These are phyloP conservation scores for Caenorhabditis sp. DNA, from an alignment of 2,888 invertebrate genomes.

Conservation along the genomic window DNA sequence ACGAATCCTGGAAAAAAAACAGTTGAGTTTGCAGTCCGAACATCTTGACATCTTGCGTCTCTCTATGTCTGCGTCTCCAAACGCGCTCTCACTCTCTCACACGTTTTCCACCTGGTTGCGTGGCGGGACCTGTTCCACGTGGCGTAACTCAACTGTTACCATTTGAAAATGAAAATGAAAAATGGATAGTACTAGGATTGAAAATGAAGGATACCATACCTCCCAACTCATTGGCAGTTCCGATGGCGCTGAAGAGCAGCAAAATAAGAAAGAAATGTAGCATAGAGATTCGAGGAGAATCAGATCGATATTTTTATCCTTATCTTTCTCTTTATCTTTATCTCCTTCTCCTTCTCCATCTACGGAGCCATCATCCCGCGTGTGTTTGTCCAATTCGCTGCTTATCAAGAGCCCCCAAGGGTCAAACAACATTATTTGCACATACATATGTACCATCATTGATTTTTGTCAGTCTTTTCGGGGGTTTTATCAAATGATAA, in stretches of 20 bases:
- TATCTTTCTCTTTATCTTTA: too few relatives aligned
- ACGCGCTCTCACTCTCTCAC: too few relatives aligned
- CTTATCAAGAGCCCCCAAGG: constrained; percentile 5
- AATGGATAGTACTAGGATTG: background rate
- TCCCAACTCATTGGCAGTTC: constrained; percentile 41
- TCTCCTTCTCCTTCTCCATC: background rate
- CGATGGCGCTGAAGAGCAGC: background rate
- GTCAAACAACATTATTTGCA: constrained; percentile 13
- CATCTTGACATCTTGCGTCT: too few relatives aligned
- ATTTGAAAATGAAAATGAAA: too few relatives aligned
- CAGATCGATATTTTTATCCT: background rate
- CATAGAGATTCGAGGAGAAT: background rate
- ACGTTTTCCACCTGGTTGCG: too few relatives aligned
- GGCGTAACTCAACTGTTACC: too few relatives aligned
- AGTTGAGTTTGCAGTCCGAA: too few relatives aligned
- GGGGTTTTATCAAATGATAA: constrained; percentile 6
- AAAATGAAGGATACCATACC: constrained; percentile 12
- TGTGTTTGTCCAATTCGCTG: constrained; percentile 24
- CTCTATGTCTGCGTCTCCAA: too few relatives aligned
- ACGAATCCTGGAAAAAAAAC: constrained; percentile 62
- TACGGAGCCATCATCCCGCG: background rate
- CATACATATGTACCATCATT: background rate
- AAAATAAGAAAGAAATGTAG: background rate
- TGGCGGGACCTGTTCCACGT: too few relatives aligned
- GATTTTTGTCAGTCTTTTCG: constrained; percentile 3